Evolutionary conservation across 1,140 invertebrate genomes (phyloP), one percentile per base, ranked within the genome.

Genomic region (Mactra quadrangularis): DNA sequence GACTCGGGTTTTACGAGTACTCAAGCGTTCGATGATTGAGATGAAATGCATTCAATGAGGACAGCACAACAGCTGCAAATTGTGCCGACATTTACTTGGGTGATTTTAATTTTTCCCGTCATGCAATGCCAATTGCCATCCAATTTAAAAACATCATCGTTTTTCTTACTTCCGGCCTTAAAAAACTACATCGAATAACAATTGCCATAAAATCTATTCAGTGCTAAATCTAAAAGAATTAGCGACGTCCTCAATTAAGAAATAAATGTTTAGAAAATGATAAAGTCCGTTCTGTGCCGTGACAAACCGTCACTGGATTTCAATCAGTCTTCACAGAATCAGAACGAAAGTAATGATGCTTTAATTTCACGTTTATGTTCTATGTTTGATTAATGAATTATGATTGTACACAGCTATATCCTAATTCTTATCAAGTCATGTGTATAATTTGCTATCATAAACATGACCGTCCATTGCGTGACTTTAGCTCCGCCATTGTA

Each of bases 251-350:
- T 76, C 57, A 60, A 76, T 76, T 76, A 50, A 41, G 55, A 45
- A 45, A 60, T 76, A 76, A 76, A 62, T 76, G 74, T 60, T 60
- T 60, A 31, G 22, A 25, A 50, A 76, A 76, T 60, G 41, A 76
- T 62, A 45, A 64, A 76, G 59, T 76, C 74, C 55, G 74, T 76
- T 76, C 31, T 47, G 59, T 76, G 59, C 55, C 74, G 74, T 76
- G 74, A 76, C 74, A 47, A 60, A 15, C 19, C 45, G 38, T 41
- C 6, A 41, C 38, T 41, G 6, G 38, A 76, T 60, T 60, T 60
- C 45, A 76, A 76, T 76, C 55, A 68, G 45, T 68, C 27, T 62
- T 60, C 62, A 57, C 62, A 60, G 31, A 50, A 17, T 45, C 38
- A 41, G 47, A 76, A 76, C 62, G n/a, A 76, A 60, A 76, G 33